Evolutionary conservation across 2,113 vertebrate genomes (phyloP).

Genomic region (Cryptoleucopteryx plumbea): DNA sequence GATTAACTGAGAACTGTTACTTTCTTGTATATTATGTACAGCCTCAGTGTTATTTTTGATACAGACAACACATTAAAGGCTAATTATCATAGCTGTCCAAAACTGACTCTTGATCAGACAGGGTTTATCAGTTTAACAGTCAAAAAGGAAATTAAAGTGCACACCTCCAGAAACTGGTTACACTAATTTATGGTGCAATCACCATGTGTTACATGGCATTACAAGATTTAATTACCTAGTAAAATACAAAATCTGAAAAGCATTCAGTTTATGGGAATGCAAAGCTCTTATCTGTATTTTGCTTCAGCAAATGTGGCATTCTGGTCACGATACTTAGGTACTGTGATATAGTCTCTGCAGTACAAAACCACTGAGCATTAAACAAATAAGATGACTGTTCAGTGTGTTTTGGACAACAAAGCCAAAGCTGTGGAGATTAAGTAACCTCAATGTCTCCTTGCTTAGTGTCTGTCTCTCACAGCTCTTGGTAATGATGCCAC

Average conservation of each 20-base stretch:
- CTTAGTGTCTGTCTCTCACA: background rate
- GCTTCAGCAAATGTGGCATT: background rate
- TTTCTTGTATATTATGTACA: background rate
- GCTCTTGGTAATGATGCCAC: background rate
- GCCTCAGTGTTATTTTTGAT: background rate
- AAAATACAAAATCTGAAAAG: background rate
- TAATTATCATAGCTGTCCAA: background rate
- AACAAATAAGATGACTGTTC: background rate
- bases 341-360: background rate
- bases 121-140: background rate
- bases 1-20: background rate
- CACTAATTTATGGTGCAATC: background rate
- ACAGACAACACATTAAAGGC: background rate
- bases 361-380: background rate
- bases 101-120: background rate
- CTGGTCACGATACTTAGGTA: background rate
- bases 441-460: background rate
- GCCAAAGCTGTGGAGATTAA: background rate
- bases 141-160: constrained; percentile 33
- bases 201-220: background rate
- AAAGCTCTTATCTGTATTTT: background rate
- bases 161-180: constrained; percentile 18
- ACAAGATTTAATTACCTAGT: background rate
- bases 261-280: background rate
- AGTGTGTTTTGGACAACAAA: background rate